Conservation (phyloP, 2,113 vertebrate species). For the Tonatia bakeri region DNA sequence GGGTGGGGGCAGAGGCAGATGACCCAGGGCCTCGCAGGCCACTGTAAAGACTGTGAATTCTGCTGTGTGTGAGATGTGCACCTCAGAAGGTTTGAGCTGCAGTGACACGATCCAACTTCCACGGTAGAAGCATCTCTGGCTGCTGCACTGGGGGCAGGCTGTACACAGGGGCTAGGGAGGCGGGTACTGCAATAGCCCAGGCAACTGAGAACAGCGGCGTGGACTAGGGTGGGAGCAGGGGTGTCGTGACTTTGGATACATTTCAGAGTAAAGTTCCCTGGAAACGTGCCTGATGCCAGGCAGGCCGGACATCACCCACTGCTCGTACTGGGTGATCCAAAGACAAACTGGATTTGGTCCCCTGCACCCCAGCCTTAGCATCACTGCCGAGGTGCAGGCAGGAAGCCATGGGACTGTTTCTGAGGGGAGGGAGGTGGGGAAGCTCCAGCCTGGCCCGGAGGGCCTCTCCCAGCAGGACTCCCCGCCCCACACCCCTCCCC, state of each 20-base stretch:
- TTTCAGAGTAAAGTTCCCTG: not conserved
- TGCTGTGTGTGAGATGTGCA: not conserved
- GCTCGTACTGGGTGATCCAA: not conserved
- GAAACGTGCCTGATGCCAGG: not conserved
- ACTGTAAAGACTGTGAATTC: not conserved
- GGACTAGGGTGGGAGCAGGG: not conserved
- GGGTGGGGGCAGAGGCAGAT: not conserved
- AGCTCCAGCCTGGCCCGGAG: not conserved
- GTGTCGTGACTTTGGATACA: not conserved
- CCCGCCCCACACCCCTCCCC: not conserved
- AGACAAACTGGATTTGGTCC: not conserved
- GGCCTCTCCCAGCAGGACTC: not conserved
- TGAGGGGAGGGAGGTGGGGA: not conserved
- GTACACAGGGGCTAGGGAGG: not conserved
- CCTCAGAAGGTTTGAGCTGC: not conserved
- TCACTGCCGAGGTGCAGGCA: not conserved
- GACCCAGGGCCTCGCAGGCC: not conserved
- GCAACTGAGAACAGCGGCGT: not conserved
- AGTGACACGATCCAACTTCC: not conserved
- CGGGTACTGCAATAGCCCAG: not conserved
- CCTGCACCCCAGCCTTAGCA: too few relatives aligned
- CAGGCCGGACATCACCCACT: not conserved
- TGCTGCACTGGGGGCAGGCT: not conserved
- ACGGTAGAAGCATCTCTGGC: not conserved
- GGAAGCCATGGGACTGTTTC: not conserved